Base-by-base conservation (phyloP, 2,888 invertebrate species). In the Noctua janthina region DNA sequence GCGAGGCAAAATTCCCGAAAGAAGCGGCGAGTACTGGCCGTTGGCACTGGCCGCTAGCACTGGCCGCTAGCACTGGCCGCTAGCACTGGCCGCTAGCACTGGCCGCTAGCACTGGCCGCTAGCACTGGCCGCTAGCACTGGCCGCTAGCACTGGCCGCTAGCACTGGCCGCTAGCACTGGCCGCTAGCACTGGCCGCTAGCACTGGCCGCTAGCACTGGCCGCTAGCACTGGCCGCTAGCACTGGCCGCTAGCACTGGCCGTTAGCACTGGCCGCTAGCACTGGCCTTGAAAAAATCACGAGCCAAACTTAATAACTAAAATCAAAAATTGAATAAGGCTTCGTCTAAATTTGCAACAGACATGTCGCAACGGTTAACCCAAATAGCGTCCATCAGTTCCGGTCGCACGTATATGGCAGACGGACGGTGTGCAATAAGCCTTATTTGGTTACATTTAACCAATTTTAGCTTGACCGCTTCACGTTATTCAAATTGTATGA, bases 341-440 rank as follows among this genome's bases (percentile, higher is more conserved):
- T 29, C 66, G 56, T 43, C 13, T 73, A 88, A 74, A 82, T 79
- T 81, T 7, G 77, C 69, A 67, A 80, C 69, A 67, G 64, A 75
- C 78, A 70, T 87, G 79, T 85, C 87, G 86, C 85, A 89, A 87
- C 76, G 39, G 43, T 68, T 74, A 82, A 84, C 87, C 86, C 66
- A 66, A 78, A 83, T 90, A 71, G n/a, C 78, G 81, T 69, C n/a
- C 76, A 74, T 79, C 81, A 78, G 81, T 88, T 79, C 83, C 74
- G 72, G 73, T 76, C 39, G 56, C 51, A 66, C 82, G 54, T 77
- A 64, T 54, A 84, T 54, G 79, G 84, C 15, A 15, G 72, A 56
- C 68, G 29, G 43, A 43, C 86, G 54, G 88, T 87, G 85, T 84
- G 83, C 77, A 84, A 87, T 78, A 23, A 78, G 29, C 86, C 88